phyloP scores from a whole-genome alignment of 2,797 vertebrate genomes.

The Bradypodion ventrale region DNA sequence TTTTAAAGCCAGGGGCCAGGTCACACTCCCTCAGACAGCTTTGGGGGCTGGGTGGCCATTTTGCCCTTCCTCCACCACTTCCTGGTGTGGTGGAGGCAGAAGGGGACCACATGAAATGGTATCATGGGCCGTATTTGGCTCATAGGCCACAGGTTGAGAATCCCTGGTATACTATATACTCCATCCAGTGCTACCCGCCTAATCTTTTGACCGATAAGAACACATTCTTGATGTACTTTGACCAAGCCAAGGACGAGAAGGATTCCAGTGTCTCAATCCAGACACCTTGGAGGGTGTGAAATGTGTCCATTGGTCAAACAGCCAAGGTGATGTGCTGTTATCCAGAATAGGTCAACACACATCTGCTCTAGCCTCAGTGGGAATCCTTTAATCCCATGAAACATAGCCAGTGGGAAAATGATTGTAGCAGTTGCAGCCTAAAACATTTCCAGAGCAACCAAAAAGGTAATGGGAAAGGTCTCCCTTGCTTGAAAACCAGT shows the following conservation, averaged over 20 bases:
- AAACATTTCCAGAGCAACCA: background rate
- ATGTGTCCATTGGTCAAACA: slow-evolving; percentile 17
- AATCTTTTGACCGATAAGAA: slow-evolving; percentile 17
- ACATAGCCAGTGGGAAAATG: background rate
- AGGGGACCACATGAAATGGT: too few relatives aligned
- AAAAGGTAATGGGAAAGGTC: too few relatives aligned
- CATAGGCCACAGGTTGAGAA: too few relatives aligned
- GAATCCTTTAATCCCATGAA: background rate
- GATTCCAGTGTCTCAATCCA: background rate
- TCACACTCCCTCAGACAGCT: too few relatives aligned
- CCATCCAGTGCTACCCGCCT: background rate
- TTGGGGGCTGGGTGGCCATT: too few relatives aligned
- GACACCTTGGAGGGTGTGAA: background rate
- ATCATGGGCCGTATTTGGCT: too few relatives aligned
- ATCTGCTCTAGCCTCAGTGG: too few relatives aligned
- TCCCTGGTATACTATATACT: background rate
- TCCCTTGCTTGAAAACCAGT: too few relatives aligned
- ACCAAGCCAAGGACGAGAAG: slow-evolving; percentile 39
- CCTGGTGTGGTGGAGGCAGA: too few relatives aligned
- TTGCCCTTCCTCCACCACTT: too few relatives aligned
- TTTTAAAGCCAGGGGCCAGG: too few relatives aligned
- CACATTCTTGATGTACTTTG: slow-evolving; percentile 46
- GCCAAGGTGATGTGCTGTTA: slow-evolving; percentile 17
- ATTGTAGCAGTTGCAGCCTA: background rate
- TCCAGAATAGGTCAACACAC: background rate